phyloP scores from a whole-genome alignment of 2,113 vertebrate species.

The Geococcyx californianus region DNA sequence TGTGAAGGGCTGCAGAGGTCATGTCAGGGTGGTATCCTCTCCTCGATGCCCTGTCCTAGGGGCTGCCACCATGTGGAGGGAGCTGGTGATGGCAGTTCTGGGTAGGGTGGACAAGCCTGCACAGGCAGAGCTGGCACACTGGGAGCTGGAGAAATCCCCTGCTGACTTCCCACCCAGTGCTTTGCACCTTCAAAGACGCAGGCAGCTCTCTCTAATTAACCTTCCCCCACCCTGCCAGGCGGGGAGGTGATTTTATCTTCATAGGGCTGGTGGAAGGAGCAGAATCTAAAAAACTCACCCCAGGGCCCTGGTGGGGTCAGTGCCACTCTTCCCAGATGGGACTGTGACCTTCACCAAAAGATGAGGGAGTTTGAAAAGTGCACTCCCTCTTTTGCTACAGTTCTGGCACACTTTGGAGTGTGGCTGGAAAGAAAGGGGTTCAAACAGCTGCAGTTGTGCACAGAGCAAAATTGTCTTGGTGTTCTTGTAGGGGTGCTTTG shows the following conservation, averaged over 20 bases:
- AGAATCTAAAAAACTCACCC: neutral
- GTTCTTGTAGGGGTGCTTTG: neutral
- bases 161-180: fast-evolving
- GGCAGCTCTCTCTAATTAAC: neutral
- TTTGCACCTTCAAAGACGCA: neutral
- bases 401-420: neutral
- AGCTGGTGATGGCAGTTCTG: neutral
- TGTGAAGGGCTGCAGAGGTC: neutral
- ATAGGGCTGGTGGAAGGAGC: neutral
- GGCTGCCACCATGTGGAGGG: neutral
- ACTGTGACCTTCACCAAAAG: neutral
- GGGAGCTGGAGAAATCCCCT: neutral
- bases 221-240: neutral
- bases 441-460: neutral
- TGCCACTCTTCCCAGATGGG: neutral
- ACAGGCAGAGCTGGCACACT: neutral
- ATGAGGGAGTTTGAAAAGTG: fast-evolving
- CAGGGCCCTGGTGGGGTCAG: fast-evolving
- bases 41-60: fast-evolving
- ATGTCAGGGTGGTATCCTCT: neutral
- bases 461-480: constrained; percentile 12
- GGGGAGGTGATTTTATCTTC: neutral
- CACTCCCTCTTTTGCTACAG: neutral
- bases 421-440: neutral
- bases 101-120: neutral